Conservation (phyloP, 2,888 invertebrate species). For the Lycaena phlaeas region DNA sequence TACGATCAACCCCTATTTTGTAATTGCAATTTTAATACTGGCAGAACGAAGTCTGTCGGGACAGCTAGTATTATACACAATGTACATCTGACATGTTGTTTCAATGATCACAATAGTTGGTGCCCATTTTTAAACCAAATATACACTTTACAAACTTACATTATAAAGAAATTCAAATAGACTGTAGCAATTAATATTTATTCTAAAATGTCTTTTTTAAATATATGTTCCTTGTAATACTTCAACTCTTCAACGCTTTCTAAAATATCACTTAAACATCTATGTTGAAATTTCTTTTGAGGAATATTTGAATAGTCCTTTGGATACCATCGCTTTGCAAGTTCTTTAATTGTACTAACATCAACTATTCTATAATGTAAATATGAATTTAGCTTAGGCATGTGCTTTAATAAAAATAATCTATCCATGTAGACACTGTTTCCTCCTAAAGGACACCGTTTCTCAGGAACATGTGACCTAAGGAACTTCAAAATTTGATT, state of each 20-base stretch:
- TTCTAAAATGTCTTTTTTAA: constrained; percentile 51
- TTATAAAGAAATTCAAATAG: too few species aligned
- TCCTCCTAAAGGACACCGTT: constrained; percentile 85
- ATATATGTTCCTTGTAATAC: constrained; percentile 81
- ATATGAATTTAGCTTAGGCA: constrained; percentile 84
- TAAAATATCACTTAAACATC: constrained; percentile 86
- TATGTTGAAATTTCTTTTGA: constrained; percentile 77
- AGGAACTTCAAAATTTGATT: constrained; percentile 80
- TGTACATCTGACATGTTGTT: too few species aligned
- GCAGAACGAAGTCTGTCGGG: too few species aligned
- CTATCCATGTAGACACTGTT: constrained; percentile 92
- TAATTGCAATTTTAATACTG: too few species aligned
- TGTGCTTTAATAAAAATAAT: constrained; percentile 84
- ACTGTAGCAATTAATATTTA: too few species aligned
- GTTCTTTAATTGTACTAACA: constrained; percentile 91
- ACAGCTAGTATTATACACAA: too few species aligned
- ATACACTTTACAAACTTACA: too few species aligned
- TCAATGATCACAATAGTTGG: too few species aligned
- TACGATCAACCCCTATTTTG: too few species aligned
- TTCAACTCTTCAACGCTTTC: constrained; percentile 89
- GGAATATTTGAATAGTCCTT: constrained; percentile 71
- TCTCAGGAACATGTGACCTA: constrained; percentile 64
- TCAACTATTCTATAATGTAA: constrained; percentile 95
- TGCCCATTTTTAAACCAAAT: too few species aligned
- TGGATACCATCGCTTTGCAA: constrained; percentile 85